Percentiles rank a stretch among this genome's conserved stretches.
Conservation (phyloP, 2,888 invertebrate species). For the Monochamus alternatus region DNA sequence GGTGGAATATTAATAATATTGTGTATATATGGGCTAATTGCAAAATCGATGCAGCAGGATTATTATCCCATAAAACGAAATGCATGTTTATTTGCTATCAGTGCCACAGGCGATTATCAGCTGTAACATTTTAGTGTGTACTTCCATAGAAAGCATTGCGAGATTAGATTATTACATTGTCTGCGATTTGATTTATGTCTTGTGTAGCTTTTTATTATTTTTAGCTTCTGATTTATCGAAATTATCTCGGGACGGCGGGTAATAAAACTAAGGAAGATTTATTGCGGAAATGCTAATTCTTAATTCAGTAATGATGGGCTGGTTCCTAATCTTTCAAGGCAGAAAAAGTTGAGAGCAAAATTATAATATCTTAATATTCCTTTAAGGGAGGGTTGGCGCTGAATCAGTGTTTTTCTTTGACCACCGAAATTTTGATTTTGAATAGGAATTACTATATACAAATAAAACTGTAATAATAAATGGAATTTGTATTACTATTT, state of each 20-base stretch:
- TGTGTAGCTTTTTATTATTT: background rate
- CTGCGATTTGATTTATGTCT: slow-evolving; percentile 12
- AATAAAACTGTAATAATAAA: too few species aligned
- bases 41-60: background rate
- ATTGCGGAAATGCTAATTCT: slow-evolving; percentile 5
- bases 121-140: slow-evolving; percentile 3
- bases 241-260: background rate
- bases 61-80: slow-evolving; percentile 8
- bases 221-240: background rate
- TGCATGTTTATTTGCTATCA: slow-evolving; percentile 8
- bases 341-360: background rate
- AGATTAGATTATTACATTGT: slow-evolving; percentile 12
- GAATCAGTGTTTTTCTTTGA: too few species aligned
- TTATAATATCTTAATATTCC: too few species aligned
- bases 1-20: background rate
- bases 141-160: slow-evolving; percentile 1
- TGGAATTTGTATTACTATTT: too few species aligned
- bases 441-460: too few species aligned
- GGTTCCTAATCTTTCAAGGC: background rate
- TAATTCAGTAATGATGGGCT: background rate
- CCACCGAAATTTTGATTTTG: too few species aligned
- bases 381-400: too few species aligned
- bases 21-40: background rate
- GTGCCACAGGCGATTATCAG: background rate
- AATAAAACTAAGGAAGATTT: slow-evolving; percentile 1